These are phyloP conservation scores for Lucilia sericata DNA, from an alignment of 1,140 invertebrate genomes.

Conservation along the genomic window DNA sequence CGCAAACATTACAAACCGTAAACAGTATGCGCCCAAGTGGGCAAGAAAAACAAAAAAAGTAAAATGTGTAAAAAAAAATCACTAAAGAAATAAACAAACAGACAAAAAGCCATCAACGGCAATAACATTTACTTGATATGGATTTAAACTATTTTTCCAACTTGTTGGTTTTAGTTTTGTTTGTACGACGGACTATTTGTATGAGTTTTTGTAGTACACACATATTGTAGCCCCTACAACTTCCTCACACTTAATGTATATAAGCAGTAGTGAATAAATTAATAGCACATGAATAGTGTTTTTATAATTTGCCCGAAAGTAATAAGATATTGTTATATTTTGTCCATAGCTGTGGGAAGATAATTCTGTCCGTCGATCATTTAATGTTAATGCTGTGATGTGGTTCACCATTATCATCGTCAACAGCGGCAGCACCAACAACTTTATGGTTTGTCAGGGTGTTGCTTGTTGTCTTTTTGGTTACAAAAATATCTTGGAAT, in stretches of 20 bases:
- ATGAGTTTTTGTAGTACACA: too few relatives aligned
- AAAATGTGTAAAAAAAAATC: too few relatives aligned
- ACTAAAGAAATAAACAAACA: background rate
- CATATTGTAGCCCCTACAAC: background rate
- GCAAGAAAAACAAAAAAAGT: background rate
- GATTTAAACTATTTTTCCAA: background rate
- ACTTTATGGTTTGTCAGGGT: background rate
- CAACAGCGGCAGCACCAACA: background rate
- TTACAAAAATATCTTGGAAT: constrained; percentile 20
- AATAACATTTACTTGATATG: constrained; percentile 3
- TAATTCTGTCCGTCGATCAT: background rate
- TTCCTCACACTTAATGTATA: constrained; percentile 4
- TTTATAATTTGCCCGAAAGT: background rate
- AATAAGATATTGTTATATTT: background rate
- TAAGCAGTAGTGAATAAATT: background rate
- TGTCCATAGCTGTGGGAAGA: background rate
- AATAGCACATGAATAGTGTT: background rate
- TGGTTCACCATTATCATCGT: constrained; percentile 22
- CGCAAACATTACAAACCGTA: constrained; percentile 49
- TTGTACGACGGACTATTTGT: background rate
- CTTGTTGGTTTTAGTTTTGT: background rate
- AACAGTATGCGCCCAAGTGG: constrained; percentile 13
- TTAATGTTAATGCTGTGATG: constrained; percentile 15
- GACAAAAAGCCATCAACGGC: background rate
- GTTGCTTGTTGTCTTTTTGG: background rate